Evolutionary conservation across 23 tunicate genomes (phyloP).

Genomic region (Phallusia fumigata): DNA sequence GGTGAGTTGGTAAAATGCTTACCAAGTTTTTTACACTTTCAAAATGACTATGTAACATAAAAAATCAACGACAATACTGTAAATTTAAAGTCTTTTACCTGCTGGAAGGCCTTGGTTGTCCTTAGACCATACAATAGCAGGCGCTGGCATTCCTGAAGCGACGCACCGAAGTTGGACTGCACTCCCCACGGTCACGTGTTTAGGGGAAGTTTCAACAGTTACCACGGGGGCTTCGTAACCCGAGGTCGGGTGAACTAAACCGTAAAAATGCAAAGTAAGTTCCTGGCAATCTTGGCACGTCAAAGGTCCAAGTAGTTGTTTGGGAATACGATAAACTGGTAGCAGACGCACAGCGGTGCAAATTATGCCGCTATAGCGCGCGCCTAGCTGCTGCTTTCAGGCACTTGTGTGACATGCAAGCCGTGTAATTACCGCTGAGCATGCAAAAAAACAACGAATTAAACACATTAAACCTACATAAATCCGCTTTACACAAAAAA

Average conservation of each 20-base stretch:
- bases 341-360: constrained; percentile 6
- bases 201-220: constrained; percentile 18
- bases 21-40: too few relatives aligned
- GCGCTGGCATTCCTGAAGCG: constrained; percentile 62
- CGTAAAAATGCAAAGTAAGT: background rate
- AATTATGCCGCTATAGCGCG: constrained; percentile 7
- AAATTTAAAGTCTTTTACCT: constrained; percentile 21
- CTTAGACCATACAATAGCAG: constrained; percentile 57
- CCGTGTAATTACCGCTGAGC: background rate
- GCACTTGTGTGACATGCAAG: constrained; percentile 4
- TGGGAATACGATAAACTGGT: background rate
- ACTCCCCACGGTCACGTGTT: constrained; percentile 35
- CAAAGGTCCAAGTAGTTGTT: background rate
- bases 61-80: too few relatives aligned
- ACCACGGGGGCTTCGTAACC: constrained; percentile 24
- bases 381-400: background rate
- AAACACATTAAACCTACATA: background rate
- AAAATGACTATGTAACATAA: too few relatives aligned
- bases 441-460: background rate
- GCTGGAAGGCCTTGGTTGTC: constrained; percentile 40
- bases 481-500: background rate
- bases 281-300: background rate
- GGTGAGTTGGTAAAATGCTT: too few relatives aligned
- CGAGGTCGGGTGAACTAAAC: constrained; percentile 42
- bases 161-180: constrained; percentile 41